Evolutionary conservation across 1,140 invertebrate species (phyloP).

Genomic region (Drosophila ercepeae): DNA sequence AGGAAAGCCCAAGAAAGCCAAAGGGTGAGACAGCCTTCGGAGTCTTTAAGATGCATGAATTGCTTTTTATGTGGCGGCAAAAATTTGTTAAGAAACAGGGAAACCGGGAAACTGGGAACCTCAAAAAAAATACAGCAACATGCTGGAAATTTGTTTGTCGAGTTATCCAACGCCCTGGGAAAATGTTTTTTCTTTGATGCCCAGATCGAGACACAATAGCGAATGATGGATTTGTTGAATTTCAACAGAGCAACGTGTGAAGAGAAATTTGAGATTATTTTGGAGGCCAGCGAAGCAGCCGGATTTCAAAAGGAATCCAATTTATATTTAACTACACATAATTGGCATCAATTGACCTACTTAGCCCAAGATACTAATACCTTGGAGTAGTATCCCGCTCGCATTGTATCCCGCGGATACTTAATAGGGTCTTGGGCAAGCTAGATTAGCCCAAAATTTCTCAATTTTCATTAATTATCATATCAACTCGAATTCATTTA

Average conservation of each 20-base stretch:
- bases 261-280: slow-evolving; percentile 38
- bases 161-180: slow-evolving; percentile 62
- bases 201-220: slow-evolving; percentile 26
- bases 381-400: background rate
- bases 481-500: slow-evolving; percentile 30
- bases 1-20: slow-evolving; percentile 56
- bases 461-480: slow-evolving; percentile 43
- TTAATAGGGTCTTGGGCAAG: background rate
- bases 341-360: slow-evolving; percentile 43
- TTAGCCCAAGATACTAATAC: slow-evolving; percentile 6
- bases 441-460: slow-evolving; percentile 7
- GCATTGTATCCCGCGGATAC: background rate
- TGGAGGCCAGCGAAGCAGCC: background rate
- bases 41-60: slow-evolving; percentile 47
- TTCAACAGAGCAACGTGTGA: slow-evolving; percentile 45
- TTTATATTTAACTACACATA: slow-evolving; percentile 35
- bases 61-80: slow-evolving; percentile 77
- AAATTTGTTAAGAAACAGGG: slow-evolving; percentile 36
- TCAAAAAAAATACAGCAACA: slow-evolving; percentile 5
- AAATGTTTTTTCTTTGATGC: slow-evolving; percentile 74
- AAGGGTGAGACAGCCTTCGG: slow-evolving; percentile 31
- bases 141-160: slow-evolving; percentile 57
- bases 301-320: slow-evolving; percentile 20
- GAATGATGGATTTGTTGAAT: slow-evolving; percentile 48
- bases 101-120: background rate